These are phyloP conservation scores for Clarias laeviceps DNA, from an alignment of 2,797 vertebrate species.

Conservation along the genomic window DNA sequence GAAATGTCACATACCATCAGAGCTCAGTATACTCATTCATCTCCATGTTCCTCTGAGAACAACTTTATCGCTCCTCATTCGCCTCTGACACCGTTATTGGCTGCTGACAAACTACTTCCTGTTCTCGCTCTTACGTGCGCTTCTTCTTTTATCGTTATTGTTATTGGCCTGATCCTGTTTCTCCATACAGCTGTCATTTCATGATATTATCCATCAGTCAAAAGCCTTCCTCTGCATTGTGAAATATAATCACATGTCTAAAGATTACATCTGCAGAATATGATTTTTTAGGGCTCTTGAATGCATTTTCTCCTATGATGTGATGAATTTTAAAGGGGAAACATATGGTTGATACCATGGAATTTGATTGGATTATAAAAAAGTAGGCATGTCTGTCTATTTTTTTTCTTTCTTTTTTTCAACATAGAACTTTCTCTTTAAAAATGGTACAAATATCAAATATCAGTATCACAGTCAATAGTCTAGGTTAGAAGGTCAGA, in stretches of 20 bases:
- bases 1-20: conserved; percentile 25
- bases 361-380: background rate
- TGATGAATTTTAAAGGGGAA: background rate
- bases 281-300: background rate
- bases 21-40: conserved; percentile 26
- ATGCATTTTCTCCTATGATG: background rate
- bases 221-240: conserved; percentile 29
- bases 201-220: conserved; percentile 46
- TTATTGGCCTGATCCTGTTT: conserved; percentile 27
- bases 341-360: background rate
- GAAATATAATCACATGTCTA: conserved; percentile 41
- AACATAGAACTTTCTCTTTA: background rate
- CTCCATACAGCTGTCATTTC: conserved; percentile 40
- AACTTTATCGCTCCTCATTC: conserved; percentile 11
- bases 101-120: conserved; percentile 24
- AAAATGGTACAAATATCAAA: background rate
- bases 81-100: conserved; percentile 24
- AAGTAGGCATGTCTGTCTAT: no score
- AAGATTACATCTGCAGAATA: background rate
- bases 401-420: background rate
- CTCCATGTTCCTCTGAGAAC: conserved; percentile 19
- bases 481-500: background rate
- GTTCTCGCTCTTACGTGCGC: conserved; percentile 31
- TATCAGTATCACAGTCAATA: background rate
- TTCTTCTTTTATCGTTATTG: conserved; percentile 16